A percentile compares a stretch with the other conserved stretches of the same genome.
Evolutionary conservation across 2,113 vertebrate species (phyloP).

Genomic region (Nesoenas mayeri): DNA sequence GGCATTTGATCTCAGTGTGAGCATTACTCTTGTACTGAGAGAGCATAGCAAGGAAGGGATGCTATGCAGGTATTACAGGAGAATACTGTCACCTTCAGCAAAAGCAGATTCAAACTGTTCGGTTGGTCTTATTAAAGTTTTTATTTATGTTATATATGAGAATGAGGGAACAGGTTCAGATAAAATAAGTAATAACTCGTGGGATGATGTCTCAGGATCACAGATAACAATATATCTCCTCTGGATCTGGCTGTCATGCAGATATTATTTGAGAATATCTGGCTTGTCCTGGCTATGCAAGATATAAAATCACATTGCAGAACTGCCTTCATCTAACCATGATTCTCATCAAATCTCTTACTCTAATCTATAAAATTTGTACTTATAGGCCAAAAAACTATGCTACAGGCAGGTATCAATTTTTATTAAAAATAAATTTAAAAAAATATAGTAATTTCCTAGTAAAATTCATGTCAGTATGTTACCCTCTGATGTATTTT

Average conservation of each 20-base stretch:
- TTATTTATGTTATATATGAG: neutral
- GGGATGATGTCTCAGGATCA: neutral
- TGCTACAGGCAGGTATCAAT: neutral
- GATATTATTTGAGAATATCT: neutral
- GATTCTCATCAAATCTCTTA: neutral
- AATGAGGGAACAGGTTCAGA: neutral
- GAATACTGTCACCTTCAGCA: neutral
- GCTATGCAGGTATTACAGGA: neutral
- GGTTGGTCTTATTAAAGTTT: neutral
- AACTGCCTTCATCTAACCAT: neutral
- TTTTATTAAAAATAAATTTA: neutral
- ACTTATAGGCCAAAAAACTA: neutral
- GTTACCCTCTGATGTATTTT: neutral
- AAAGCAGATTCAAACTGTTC: neutral
- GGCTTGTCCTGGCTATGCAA: neutral
- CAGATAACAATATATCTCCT: neutral
- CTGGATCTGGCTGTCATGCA: neutral
- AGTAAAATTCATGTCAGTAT: neutral
- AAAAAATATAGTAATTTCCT: neutral
- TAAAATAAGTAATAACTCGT: slow-evolving; percentile 3
- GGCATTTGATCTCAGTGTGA: neutral
- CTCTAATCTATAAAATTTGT: neutral
- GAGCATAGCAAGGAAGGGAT: neutral
- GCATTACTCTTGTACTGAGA: neutral
- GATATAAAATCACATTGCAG: neutral